Base-by-base conservation (phyloP, 2,113 vertebrate genomes). In the Myotis lucifugus region DNA sequence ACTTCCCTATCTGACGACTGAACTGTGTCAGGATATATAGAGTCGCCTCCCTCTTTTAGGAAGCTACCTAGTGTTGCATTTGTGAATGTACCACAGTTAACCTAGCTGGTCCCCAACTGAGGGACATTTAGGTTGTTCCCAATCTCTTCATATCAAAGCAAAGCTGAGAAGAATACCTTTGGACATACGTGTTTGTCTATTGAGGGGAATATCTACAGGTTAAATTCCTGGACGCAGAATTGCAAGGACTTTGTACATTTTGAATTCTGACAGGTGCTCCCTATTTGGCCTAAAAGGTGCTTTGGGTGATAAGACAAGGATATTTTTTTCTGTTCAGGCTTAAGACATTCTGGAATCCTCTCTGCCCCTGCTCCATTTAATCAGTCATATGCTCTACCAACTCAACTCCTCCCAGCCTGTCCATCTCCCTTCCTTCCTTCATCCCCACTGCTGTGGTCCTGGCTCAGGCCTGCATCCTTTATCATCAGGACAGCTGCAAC, bases 61-160 rank as follows among this genome's bases (percentile, higher is more conserved):
- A 70, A 56, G 27, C 18, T n/a, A 50, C 72, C 40, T 77, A 59
- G 32, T 59, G 66, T 82, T 77, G 27, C 46, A 25, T n/a, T 88
- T 67, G 59, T 46, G 46, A 95, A n/a, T n/a, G n/a, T 32, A 74
- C 17, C 19, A 37, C 52, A 76, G 37, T 70, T 50, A 70, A 85
- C 8, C 32, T 89, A 14, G 0, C 11, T 8, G 73, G 67, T 40
- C 54, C 29, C 21, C 61, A 48, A 13, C 5, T 78, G 25, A 94
- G 34, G 40, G 70, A 17, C 69, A 67, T 66, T 72, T 37, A 32
- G 29, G 18, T 52, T 78, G 32, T 66, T 78, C 25, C n/a, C 17
- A 74, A n/a, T 40, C n/a, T 82, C 34, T 34, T 92, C 77, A 61
- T 27, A 78, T 42, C 66, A 67, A 91, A 97, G 85, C 67, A 84